These are phyloP conservation scores for Erpornis zantholeuca DNA, from an alignment of 2,113 vertebrate genomes.

Conservation along the genomic window DNA sequence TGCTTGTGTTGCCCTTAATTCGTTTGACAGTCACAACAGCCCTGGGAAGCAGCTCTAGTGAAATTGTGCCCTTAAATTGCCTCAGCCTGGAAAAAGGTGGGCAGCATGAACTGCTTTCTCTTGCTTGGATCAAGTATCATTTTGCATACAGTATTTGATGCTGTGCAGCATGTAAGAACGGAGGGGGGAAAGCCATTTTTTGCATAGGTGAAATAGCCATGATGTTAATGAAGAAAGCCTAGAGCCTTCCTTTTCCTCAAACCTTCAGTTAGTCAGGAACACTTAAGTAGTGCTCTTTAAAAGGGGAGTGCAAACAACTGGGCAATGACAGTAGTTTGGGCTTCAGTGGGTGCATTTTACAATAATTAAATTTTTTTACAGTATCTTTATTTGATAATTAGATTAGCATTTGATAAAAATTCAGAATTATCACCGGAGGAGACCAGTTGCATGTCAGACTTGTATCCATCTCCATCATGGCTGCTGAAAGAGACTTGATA, in stretches of 20 bases:
- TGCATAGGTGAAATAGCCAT: background rate
- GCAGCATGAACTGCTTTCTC: background rate
- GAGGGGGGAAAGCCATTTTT: accelerated
- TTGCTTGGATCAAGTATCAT: background rate
- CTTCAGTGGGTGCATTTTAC: background rate
- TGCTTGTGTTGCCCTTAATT: background rate
- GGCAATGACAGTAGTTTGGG: background rate
- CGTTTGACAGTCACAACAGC: background rate
- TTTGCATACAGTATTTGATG: background rate
- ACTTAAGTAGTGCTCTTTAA: background rate
- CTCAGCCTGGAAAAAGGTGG: background rate
- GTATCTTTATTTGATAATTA: background rate
- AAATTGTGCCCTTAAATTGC: background rate
- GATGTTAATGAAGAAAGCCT: background rate
- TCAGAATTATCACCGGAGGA: background rate
- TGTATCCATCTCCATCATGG: accelerated
- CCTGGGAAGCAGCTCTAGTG: background rate
- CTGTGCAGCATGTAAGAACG: background rate
- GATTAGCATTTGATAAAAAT: background rate
- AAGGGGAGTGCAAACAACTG: background rate
- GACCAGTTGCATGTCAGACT: background rate
- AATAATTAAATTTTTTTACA: background rate
- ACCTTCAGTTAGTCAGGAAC: background rate
- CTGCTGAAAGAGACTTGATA: background rate
- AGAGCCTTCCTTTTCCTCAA: background rate